Evolutionary conservation across 1,140 invertebrate species (phyloP).

Genomic region (Brachionus rotundiformis): DNA sequence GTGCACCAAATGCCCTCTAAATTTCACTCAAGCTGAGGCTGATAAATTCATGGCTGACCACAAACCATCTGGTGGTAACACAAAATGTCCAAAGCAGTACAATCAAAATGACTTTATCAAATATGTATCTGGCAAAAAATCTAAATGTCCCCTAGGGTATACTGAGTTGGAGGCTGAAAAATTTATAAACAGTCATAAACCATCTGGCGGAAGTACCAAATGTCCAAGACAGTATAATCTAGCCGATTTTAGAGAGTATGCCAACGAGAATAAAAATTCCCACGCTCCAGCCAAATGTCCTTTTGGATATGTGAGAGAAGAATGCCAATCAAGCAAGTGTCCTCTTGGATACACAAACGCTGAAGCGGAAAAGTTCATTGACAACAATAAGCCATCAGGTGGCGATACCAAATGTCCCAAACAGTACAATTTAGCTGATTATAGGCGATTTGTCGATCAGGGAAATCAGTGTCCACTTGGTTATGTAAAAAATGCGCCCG

Average conservation of each 20-base stretch:
- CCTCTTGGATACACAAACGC: not conserved
- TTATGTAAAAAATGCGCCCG: not conserved
- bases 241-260: not conserved
- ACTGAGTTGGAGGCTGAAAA: not conserved
- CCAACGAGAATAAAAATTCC: not conserved
- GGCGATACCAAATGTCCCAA: conserved; percentile 7
- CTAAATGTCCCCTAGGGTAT: not conserved
- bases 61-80: conserved; percentile 4
- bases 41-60: conserved; percentile 10
- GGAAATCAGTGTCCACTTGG: not conserved
- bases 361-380: not conserved
- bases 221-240: not conserved
- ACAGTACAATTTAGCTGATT: not conserved
- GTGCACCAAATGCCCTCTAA: not conserved
- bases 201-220: not conserved
- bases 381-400: not conserved
- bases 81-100: conserved; percentile 15
- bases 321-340: not conserved
- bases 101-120: not conserved
- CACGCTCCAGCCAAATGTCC: not conserved
- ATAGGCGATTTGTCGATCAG: not conserved
- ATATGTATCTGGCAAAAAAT: not conserved
- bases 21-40: not conserved
- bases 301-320: not conserved
- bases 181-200: not conserved